Percentiles rank a stretch among this genome's conserved stretches.
Conservation (phyloP, 2,113 vertebrate species). For the Ursus arctos region DNA sequence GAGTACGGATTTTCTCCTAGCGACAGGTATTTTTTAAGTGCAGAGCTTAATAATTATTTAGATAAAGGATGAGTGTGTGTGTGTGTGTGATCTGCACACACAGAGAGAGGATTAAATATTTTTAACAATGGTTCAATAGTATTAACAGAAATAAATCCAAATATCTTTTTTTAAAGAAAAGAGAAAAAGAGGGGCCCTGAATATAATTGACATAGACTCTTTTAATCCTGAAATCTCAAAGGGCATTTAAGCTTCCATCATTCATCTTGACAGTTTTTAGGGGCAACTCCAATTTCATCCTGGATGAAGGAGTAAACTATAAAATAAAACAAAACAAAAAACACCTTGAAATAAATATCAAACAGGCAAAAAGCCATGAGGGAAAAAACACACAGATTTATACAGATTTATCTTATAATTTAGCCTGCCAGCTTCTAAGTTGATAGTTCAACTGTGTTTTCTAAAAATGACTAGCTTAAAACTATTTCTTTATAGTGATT, state of each 20-base stretch:
- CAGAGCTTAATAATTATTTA: conserved; percentile 7
- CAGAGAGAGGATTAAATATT: neutral
- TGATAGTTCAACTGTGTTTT: neutral
- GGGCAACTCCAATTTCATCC: conserved; percentile 29
- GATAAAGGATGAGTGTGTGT: neutral
- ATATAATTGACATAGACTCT: conserved; percentile 10
- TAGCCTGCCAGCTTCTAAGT: neutral
- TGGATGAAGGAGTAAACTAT: neutral
- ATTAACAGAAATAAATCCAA: conserved; percentile 19
- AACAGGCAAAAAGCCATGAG: neutral
- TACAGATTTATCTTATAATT: neutral
- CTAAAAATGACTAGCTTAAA: neutral
- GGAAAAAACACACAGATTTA: neutral
- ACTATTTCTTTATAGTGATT: neutral
- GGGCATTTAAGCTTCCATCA: neutral
- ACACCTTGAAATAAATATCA: neutral
- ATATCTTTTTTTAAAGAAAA: neutral
- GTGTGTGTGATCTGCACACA: neutral
- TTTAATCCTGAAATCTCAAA: conserved; percentile 13
- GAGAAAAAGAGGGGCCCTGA: neutral
- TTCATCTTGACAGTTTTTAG: neutral
- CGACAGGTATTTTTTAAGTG: neutral
- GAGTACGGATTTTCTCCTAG: neutral
- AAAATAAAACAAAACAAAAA: neutral
- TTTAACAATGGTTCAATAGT: neutral